A percentile compares a stretch with the other conserved stretches of the same genome.
phyloP scores from a whole-genome alignment of 2,113 vertebrate species.

The Amblyopsis rosae region DNA sequence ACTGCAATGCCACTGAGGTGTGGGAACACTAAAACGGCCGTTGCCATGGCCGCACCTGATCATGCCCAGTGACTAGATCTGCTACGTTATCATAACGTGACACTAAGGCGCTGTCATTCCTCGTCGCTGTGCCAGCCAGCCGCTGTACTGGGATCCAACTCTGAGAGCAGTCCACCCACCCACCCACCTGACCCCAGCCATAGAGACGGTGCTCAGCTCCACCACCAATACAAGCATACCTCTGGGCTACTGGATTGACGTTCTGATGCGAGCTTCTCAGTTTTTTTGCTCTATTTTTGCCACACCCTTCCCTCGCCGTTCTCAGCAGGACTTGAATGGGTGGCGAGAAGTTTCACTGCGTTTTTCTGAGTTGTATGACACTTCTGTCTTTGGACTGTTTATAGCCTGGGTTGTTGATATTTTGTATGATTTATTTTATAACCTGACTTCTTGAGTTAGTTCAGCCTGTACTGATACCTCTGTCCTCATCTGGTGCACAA shows the following conservation, averaged over 20 bases:
- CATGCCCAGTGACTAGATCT: slow-evolving; percentile 45
- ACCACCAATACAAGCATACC: slow-evolving; percentile 66
- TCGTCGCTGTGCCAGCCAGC: slow-evolving; percentile 74
- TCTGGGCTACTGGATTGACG: slow-evolving; percentile 60
- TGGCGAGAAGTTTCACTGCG: slow-evolving; percentile 38
- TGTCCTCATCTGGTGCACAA: slow-evolving; percentile 67
- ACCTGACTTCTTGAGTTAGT: slow-evolving; percentile 41
- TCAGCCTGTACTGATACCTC: slow-evolving; percentile 63
- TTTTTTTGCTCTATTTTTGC: slow-evolving; percentile 43
- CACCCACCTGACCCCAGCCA: slow-evolving; percentile 54
- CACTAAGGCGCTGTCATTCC: slow-evolving; percentile 69
- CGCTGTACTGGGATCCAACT: slow-evolving; percentile 67
- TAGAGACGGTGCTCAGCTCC: slow-evolving; percentile 66
- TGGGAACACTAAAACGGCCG: slow-evolving; percentile 66
- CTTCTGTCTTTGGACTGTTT: slow-evolving; percentile 46
- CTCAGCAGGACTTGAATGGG: slow-evolving; percentile 21
- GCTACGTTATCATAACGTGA: slow-evolving; percentile 65
- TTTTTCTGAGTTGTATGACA: slow-evolving; percentile 54
- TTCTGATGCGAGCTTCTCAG: slow-evolving; percentile 35
- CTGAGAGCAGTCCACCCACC: slow-evolving; percentile 60
- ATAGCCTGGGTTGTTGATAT: slow-evolving; percentile 31
- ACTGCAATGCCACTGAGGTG: slow-evolving; percentile 53
- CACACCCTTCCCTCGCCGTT: slow-evolving; percentile 26
- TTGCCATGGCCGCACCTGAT: slow-evolving; percentile 40
- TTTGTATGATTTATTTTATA: slow-evolving; percentile 33